Evolutionary conservation across 2,888 invertebrate genomes (phyloP).

Genomic region (Metopia argyrocephala): DNA sequence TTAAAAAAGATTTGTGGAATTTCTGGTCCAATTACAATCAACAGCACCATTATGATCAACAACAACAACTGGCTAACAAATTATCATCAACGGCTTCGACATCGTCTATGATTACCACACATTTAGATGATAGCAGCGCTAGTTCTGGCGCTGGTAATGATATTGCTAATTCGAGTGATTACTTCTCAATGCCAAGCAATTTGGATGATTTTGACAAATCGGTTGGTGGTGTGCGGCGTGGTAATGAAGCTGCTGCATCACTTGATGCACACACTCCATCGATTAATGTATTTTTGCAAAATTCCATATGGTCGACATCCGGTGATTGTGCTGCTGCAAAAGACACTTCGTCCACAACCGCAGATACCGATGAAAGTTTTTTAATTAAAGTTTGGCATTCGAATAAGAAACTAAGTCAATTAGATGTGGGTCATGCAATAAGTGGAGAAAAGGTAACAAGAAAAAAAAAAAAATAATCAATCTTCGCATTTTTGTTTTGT

Average conservation of each 20-base stretch:
- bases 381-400: slow-evolving; percentile 71
- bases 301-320: slow-evolving; percentile 80
- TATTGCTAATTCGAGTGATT: slow-evolving; percentile 67
- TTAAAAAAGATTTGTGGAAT: slow-evolving; percentile 70
- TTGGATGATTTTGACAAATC: slow-evolving; percentile 67
- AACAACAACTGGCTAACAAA: slow-evolving; percentile 37
- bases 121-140: slow-evolving; percentile 64
- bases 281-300: slow-evolving; percentile 79
- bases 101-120: slow-evolving; percentile 52
- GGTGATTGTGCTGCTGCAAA: slow-evolving; percentile 54
- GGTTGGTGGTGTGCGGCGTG: slow-evolving; percentile 58
- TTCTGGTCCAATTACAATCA: slow-evolving; percentile 74
- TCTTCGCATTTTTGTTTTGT: slow-evolving; percentile 2
- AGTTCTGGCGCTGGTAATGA: slow-evolving; percentile 53
- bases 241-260: slow-evolving; percentile 53
- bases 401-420: slow-evolving; percentile 62
- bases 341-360: slow-evolving; percentile 68
- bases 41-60: slow-evolving; percentile 68
- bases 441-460: slow-evolving; percentile 52
- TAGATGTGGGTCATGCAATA: slow-evolving; percentile 62
- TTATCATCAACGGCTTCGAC: slow-evolving; percentile 47
- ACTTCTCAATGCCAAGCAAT: slow-evolving; percentile 70
- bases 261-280: slow-evolving; percentile 65
- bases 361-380: slow-evolving; percentile 72
- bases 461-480: neutral